These are phyloP conservation scores for Pterocles gutturalis DNA, from an alignment of 2,113 vertebrate genomes.

Conservation along the genomic window DNA sequence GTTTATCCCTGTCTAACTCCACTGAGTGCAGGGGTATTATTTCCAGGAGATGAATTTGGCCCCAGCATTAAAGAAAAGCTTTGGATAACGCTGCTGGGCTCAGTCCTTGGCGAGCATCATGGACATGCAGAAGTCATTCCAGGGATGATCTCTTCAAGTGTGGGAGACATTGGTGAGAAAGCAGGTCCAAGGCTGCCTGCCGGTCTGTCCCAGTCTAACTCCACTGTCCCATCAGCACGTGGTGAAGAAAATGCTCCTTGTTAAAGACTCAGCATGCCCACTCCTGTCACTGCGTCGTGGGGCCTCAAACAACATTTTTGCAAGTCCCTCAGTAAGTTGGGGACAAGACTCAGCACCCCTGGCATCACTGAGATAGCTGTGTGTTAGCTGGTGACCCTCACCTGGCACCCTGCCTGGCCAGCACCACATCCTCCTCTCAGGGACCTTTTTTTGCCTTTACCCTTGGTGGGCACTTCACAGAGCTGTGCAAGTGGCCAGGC, in stretches of 20 bases:
- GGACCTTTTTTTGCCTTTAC: neutral
- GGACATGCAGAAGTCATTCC: neutral
- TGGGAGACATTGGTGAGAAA: neutral
- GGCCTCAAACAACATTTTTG: neutral
- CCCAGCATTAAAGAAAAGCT: neutral
- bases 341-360: neutral
- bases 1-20: neutral
- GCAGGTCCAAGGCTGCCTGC: neutral
- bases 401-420: neutral
- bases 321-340: neutral
- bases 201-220: neutral
- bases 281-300: neutral
- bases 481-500: neutral
- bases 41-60: neutral
- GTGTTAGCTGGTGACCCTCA: neutral
- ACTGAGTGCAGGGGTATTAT: neutral
- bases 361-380: neutral
- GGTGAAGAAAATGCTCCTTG: neutral
- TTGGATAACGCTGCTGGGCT: neutral
- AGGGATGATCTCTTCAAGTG: neutral
- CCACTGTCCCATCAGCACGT: neutral
- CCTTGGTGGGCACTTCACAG: neutral
- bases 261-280: neutral
- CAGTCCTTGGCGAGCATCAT: neutral
- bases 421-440: neutral